Percentiles rank a stretch among this genome's conserved stretches.
These are phyloP conservation scores for Panthera uncia DNA, from an alignment of 2,113 vertebrate species.

Conservation along the genomic window DNA sequence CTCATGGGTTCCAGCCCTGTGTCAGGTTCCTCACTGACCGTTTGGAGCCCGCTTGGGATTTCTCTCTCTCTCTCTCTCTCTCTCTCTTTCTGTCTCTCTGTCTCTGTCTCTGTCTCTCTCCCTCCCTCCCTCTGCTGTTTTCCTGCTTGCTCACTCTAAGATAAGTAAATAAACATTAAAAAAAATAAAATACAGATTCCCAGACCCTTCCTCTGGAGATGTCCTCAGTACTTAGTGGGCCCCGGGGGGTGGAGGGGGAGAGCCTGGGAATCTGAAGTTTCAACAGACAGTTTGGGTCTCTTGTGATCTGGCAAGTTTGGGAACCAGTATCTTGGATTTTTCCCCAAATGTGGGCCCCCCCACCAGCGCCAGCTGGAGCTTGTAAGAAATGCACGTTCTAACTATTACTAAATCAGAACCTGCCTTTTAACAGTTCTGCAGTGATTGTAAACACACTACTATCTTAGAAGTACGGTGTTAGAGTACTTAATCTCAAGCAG, in stretches of 20 bases:
- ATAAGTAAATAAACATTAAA: no score
- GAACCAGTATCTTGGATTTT: neutral
- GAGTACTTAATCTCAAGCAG: neutral
- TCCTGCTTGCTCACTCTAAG: no score
- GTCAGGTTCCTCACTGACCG: no score
- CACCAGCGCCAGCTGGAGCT: neutral
- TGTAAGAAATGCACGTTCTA: neutral
- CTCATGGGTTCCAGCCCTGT: no score
- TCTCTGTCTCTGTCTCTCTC: no score
- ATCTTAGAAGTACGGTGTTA: neutral
- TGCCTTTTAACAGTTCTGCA: neutral
- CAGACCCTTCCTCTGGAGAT: neutral
- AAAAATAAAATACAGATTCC: neutral
- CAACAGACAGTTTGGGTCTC: neutral
- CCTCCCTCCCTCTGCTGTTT: no score
- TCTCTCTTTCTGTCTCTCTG: no score
- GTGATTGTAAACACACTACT: neutral
- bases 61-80: no score
- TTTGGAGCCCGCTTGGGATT: no score
- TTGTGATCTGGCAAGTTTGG: neutral
- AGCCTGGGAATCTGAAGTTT: neutral
- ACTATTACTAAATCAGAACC: neutral
- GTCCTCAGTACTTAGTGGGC: neutral
- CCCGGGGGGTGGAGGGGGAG: neutral
- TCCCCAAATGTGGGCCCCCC: neutral